These are phyloP conservation scores for Engraulis encrasicolus DNA, from an alignment of 2,113 vertebrate genomes.

Conservation along the genomic window DNA sequence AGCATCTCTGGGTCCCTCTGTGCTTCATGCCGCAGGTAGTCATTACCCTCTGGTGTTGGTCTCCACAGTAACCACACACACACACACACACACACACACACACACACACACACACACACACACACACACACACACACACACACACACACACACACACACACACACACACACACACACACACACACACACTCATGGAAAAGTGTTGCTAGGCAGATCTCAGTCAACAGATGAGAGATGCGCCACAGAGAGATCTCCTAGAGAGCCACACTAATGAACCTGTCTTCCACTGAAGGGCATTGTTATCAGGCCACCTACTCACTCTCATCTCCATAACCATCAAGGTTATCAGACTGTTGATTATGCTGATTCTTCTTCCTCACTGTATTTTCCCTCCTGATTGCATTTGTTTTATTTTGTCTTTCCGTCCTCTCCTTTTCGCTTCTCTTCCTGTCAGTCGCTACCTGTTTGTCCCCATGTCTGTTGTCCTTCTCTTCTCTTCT, in stretches of 20 bases:
- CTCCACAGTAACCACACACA: too few relatives aligned
- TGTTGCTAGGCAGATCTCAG: slow-evolving; percentile 24
- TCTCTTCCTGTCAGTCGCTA: neutral
- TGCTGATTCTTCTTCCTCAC: neutral
- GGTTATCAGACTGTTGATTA: neutral
- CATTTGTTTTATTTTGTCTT: too few relatives aligned
- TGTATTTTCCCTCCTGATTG: neutral
- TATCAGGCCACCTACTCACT: neutral
- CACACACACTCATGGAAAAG: neutral
- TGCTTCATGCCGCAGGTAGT: neutral
- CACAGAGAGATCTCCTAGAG: too few relatives aligned
- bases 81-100: neutral
- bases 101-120: neutral
- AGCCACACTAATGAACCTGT: slow-evolving; percentile 11
- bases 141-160: neutral
- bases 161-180: too few relatives aligned
- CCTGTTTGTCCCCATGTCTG: neutral
- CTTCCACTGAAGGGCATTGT: slow-evolving; percentile 33
- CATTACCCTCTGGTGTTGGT: neutral
- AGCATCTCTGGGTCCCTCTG: neutral
- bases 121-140: neutral
- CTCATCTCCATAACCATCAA: neutral
- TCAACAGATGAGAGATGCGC: neutral
- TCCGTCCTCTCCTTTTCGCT: neutral
- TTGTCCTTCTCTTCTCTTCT: too few relatives aligned